Percentiles rank a stretch among this genome's conserved stretches.
Conservation (phyloP, 2,797 vertebrate genomes). For the Manis crassicaudata region DNA sequence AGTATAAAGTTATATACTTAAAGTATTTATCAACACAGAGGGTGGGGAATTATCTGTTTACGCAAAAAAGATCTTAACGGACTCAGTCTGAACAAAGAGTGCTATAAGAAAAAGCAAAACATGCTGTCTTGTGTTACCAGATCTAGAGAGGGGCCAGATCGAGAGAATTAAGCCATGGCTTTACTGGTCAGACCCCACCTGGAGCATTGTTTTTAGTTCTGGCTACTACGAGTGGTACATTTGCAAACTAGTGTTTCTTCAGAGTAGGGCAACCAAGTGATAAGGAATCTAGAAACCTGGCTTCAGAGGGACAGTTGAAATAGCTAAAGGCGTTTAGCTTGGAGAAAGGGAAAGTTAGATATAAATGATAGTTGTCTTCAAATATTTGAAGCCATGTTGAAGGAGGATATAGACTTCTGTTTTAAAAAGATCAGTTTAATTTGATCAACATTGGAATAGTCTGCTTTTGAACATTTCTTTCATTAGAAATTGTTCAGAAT, state of each 20-base stretch:
- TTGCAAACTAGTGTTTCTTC: slow-evolving; percentile 27
- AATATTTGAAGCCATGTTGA: slow-evolving; percentile 7
- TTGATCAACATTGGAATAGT: slow-evolving; percentile 5
- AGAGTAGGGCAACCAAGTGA: neutral
- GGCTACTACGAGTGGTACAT: neutral
- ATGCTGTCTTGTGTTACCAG: neutral
- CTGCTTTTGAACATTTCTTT: slow-evolving; percentile 55
- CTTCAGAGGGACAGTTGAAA: slow-evolving; percentile 46
- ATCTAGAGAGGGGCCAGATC: neutral
- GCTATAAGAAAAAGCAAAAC: slow-evolving; percentile 3
- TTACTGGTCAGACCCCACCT: neutral
- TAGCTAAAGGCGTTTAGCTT: slow-evolving; percentile 24
- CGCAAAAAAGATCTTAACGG: neutral
- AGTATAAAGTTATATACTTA: slow-evolving; percentile 27
- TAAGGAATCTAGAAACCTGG: slow-evolving; percentile 1
- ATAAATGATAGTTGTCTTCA: slow-evolving; percentile 25
- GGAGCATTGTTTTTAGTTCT: slow-evolving; percentile 34
- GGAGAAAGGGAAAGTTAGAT: slow-evolving; percentile 7
- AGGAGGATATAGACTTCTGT: neutral
- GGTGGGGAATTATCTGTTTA: slow-evolving; percentile 3
- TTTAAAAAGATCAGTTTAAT: slow-evolving; percentile 43
- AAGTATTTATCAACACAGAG: slow-evolving; percentile 46
- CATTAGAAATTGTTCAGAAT: slow-evolving; percentile 16
- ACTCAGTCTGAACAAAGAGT: slow-evolving; percentile 35
- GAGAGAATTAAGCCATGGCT: neutral